These are phyloP conservation scores for Helogale parvula DNA, from an alignment of 2,113 vertebrate species.

Conservation along the genomic window DNA sequence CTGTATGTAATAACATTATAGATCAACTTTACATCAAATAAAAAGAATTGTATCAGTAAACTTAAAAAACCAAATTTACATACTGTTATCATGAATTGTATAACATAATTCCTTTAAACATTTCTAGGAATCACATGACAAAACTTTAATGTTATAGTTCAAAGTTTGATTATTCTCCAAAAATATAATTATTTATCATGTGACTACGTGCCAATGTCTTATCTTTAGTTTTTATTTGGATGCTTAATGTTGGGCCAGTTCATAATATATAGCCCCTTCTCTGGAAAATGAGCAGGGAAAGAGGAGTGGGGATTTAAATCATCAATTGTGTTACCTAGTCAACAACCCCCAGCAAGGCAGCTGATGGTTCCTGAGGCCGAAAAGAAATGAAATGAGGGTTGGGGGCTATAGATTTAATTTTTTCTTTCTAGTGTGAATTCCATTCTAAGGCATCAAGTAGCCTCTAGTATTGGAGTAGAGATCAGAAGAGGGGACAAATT, in stretches of 20 bases:
- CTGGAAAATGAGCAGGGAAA: background rate
- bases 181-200: conserved; percentile 3
- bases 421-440: background rate
- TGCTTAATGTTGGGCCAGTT: background rate
- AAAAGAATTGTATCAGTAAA: conserved; percentile 42
- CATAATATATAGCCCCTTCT: background rate
- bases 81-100: background rate
- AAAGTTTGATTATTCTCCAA: conserved; percentile 28
- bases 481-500: conserved; percentile 9
- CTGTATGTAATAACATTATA: background rate
- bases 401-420: background rate
- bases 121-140: conserved; percentile 6
- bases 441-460: background rate
- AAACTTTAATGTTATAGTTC: conserved; percentile 3
- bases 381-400: background rate
- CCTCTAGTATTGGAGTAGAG: background rate
- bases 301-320: background rate
- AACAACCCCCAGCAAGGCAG: background rate
- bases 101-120: background rate
- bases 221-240: background rate
- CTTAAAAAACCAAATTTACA: background rate
- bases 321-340: background rate
- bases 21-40: conserved; percentile 46
- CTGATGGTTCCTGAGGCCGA: background rate
- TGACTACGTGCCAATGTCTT: background rate